Base-by-base conservation (phyloP, 2,797 vertebrate species). In the Pithecia hirsuta region DNA sequence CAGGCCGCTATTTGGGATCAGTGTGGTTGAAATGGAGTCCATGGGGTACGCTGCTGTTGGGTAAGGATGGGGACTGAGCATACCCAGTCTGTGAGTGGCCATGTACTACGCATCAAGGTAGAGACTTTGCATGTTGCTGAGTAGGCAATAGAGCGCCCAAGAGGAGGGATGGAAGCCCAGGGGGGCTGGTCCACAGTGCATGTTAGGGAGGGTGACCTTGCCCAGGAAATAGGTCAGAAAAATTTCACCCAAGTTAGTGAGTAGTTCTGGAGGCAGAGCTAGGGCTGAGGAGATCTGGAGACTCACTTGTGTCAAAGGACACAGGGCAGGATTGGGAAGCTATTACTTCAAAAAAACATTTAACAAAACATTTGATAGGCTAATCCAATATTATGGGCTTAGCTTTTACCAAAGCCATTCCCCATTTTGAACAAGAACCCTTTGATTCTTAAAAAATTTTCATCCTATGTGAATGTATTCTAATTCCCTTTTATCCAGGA, bases 401-500 rank as follows among this genome's bases (percentile, higher is more conserved):
- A 30, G 14, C 41, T 96, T 94, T 17, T 59, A 55, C 13, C 44
- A 12, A 7, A 91, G 92, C 28, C 22, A 10, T 41, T 93, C 72
- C 91, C 86, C 79, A 4, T 93, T 52, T 64, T 95, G 95, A 97
- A 97, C 89, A 96, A 96, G 95, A 70, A 82, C 48, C 1, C 93
- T 95, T 81, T 90, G 83, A 84, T 91, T 72, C 89, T 72, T 22
- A 72, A 39, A 72, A 39, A 22, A 28, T 30, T 87, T 97, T 89
- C n/a, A 13, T 89, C 67, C 41, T 64, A 13, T 76, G 93, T 97
- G 52, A 78, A 94, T 96, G 87, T 79, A 82, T 90, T 50, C 91
- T 96, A 95, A 97, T 97, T 97, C 93, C 50, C 78, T 93, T 98
- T 93, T 57, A 88, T 96, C 90, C 86, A 97, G 83, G 93, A 97